Base-by-base conservation (phyloP, 1,140 invertebrate species). In the Drosophila nigrodunni region DNA sequence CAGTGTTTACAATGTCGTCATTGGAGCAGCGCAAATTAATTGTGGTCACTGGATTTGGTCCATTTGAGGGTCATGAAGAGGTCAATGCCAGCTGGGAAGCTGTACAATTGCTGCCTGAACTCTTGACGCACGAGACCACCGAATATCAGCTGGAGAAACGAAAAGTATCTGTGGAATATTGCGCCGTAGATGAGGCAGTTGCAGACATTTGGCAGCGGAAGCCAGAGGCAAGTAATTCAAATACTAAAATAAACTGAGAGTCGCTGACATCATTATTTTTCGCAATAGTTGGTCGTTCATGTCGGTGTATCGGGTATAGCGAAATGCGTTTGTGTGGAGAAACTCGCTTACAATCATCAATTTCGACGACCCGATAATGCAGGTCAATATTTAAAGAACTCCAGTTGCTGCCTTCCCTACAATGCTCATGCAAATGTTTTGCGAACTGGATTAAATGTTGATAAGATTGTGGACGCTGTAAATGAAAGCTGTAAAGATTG, bases 21-120 rank as follows among this genome's bases (percentile, higher is more conserved):
- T 30, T 54, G 46, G 82, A 82, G 34, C 73, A 82, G 34, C 73
- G 78, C 70, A 89, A 92, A 59, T 68, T 91, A n/a, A 82, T 94
- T 60, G 44, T 95, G 34, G 93, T 96, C 70, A 94, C 94, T 69
- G 96, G 96, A 18, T 97, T 96, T 92, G 96, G 95, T 5, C 95
- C 95, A 54, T 97, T 96, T 92, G 7, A 70, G 9, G 93, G 92
- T 8, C 83, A 90, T 13, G 94, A 96, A 76, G 73, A 80, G 13
- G 87, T 95, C 8, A 97, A 97, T 90, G 94, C 96, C 2, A 96
- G 96, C 80, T 96, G 96, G 95, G 94, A 95, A 77, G 94, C 95
- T 44, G 96, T 91, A 0, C 67, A 85, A 25, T 81, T 94, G 46
- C 75, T 95, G 11, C 93, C 93, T 3, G 74, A 92, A 4, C 75